Percentiles rank a stretch among this genome's conserved stretches.
Evolutionary conservation across 2,113 vertebrate genomes (phyloP).

Genomic region (Gyps fulvus): DNA sequence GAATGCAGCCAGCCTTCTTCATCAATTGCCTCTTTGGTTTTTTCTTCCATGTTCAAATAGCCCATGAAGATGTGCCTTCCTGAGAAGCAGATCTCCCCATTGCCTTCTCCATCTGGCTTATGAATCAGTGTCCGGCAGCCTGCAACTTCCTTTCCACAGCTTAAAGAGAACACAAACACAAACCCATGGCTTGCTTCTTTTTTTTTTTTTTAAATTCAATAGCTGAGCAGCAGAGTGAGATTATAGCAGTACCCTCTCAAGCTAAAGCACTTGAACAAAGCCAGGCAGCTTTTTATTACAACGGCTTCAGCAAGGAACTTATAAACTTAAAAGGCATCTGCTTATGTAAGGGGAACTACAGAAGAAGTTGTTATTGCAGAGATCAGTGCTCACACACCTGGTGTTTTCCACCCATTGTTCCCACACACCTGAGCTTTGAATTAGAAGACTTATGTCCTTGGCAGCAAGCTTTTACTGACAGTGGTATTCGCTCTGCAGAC

Average conservation of each 20-base stretch:
- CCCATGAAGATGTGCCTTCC: slow-evolving; percentile 96
- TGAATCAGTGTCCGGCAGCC: slow-evolving; percentile 83
- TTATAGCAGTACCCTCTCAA: background rate
- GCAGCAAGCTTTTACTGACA: background rate
- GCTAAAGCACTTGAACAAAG: background rate
- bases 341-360: background rate
- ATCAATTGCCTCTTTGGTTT: slow-evolving; percentile 82
- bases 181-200: background rate
- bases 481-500: background rate
- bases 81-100: slow-evolving; percentile 88
- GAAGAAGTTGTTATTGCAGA: background rate
- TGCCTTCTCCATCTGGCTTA: slow-evolving; percentile 72
- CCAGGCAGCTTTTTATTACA: background rate
- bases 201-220: background rate
- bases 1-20: slow-evolving; percentile 90
- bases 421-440: background rate
- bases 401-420: background rate
- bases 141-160: slow-evolving; percentile 83
- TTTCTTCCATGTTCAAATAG: slow-evolving; percentile 84
- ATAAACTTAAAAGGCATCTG: background rate
- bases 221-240: background rate
- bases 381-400: background rate
- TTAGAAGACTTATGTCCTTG: background rate
- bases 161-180: background rate
- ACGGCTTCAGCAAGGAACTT: background rate